phyloP scores from a whole-genome alignment of 2,888 invertebrate species.

The Stenoptilia bipunctidactyla region DNA sequence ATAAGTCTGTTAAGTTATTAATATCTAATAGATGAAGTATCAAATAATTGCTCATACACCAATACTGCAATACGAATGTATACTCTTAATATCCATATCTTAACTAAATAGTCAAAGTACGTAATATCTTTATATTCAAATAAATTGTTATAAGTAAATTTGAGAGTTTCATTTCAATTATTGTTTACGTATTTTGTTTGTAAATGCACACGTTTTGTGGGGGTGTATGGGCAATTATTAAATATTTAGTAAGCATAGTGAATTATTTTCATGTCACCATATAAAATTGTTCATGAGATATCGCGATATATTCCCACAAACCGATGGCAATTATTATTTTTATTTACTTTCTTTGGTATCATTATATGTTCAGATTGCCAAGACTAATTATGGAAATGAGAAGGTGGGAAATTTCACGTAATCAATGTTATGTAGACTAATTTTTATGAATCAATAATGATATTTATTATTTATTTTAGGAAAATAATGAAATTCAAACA shows the following conservation, averaged over 20 bases:
- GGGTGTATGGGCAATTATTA: slow-evolving; percentile 66
- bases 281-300: neutral
- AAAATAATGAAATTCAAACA: slow-evolving; percentile 41
- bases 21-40: slow-evolving; percentile 15
- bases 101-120: slow-evolving; percentile 31
- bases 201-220: slow-evolving; percentile 58
- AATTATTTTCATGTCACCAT: neutral
- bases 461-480: slow-evolving; percentile 30
- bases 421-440: neutral
- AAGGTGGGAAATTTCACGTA: neutral
- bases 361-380: slow-evolving; percentile 13
- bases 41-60: slow-evolving; percentile 66
- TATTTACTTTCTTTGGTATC: slow-evolving; percentile 25
- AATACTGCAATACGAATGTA: slow-evolving; percentile 40
- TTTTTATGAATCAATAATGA: neutral
- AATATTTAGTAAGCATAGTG: neutral
- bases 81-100: slow-evolving; percentile 18
- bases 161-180: slow-evolving; percentile 62
- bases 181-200: slow-evolving; percentile 31
- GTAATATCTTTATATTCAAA: slow-evolving; percentile 43
- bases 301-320: slow-evolving; percentile 65
- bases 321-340: slow-evolving; percentile 30
- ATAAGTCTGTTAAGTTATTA: neutral
- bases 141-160: slow-evolving; percentile 47
- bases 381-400: neutral